Evolutionary conservation across 1,140 invertebrate genomes (phyloP), one percentile per base, ranked within the genome.

Genomic region (Mylabris phalerata): DNA sequence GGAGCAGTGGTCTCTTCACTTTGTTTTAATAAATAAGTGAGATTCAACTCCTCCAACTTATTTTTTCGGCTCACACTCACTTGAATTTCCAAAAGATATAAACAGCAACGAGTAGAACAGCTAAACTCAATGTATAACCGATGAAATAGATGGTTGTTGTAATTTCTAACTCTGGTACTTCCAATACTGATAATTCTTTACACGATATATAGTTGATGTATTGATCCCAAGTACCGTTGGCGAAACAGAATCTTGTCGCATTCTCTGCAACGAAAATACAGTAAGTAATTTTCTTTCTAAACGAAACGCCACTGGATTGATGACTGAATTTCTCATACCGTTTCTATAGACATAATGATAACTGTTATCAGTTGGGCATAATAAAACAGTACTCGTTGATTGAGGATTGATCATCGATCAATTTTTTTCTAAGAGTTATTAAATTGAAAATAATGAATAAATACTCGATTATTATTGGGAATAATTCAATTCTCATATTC

Each of bases 81-180:
- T 77, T 77, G 61, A 75, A 77, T 68, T 75, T 74, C 55, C 70
- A 72, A 50, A 77, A 77, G 11, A 77, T 75, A 65, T 74, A 72
- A 55, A 77, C 68, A n/a, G 75, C 75, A 60, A 76, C 62, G 9
- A 71, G 73, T 11, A 77, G 63, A 24, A 74, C 74, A n/a, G 76
- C 70, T 32, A 77, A 63, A 55, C 74, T 76, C 41, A 77, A 49
- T 41, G 73, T 66, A 55, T 77, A 77, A 4, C 75, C 75, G 32
- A 75, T 71, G 27, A 74, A 74, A 59, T 77, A 77, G 50, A 76
- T 76, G 42, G 75, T 75, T 27, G 74, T 76, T 3, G 65, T 65
- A 59, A 76, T 61, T 65, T 77, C 75, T 26, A 76, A 66, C 48
- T 75, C 72, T 46, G 67, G 68, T 32, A 71, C 69, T 25, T 67